Base-by-base conservation (phyloP, 2,797 vertebrate species). In the Crypturellus tataupa region DNA sequence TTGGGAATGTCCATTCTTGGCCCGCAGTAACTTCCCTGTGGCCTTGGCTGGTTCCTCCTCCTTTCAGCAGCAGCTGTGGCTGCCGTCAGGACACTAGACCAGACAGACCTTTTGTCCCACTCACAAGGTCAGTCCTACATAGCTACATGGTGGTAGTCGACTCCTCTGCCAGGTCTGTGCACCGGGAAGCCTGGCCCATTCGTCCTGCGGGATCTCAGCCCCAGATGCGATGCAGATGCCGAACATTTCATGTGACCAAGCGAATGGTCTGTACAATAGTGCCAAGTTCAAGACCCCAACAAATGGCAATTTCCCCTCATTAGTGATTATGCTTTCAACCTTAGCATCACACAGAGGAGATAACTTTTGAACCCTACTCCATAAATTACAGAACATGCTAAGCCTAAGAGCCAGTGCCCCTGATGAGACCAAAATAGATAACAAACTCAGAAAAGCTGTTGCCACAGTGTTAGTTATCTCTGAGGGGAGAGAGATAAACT, bases 401-500 rank as follows among this genome's bases (percentile, higher is more conserved):
- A 94, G 63, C 93, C 35, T 90, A 93, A 93, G 80, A 93, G 86
- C 46, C 2, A 4, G 65, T 80, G 91, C 73, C 76, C 89, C 25
- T 35, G 1, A 8, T 33, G 91, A 93, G 95, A 79, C 67, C 87
- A 44, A 16, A 42, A 60, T 39, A 95, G 94, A 93, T 93, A 93
- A 95, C 9, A 23, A 81, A 71, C 88, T 94, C 68, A 91, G 92
- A 71, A 94, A 90, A 90, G 92, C 92, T 92, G 87, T 68, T 85
- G 87, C 87, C 88, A 89, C 90, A 49, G 84, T 25, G 60, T 55
- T 91, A 76, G 62, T 85, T 91, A 93, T 90, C 87, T 6, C 83
- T 12, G 33, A 89, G 60, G 88, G 86, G 64, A 86, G 94, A 77
- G 67, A 93, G 93, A 96, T 92, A 97, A 94, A 95, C 93, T 23